Conservation (phyloP, 2,797 vertebrate species). For the Aeoliscus strigatus region DNA sequence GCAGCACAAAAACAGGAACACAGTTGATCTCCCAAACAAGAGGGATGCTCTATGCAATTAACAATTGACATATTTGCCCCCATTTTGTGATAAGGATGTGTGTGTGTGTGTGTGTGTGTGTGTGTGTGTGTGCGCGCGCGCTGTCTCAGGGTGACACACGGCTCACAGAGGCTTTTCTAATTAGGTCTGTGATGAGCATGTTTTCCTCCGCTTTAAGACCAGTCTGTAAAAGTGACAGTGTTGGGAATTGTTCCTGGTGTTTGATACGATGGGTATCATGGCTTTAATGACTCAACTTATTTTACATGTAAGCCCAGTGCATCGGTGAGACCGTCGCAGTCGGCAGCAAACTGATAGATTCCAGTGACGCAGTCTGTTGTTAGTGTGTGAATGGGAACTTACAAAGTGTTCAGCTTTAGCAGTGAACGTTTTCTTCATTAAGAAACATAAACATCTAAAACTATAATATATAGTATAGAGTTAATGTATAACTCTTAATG, state of each 20-base stretch:
- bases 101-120: slow-evolving; percentile 8
- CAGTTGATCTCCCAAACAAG: slow-evolving; percentile 21
- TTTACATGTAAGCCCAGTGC: slow-evolving; percentile 45
- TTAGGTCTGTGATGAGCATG: slow-evolving; percentile 23
- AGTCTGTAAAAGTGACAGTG: too few species aligned
- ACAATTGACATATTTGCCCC: slow-evolving; percentile 36
- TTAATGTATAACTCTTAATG: too few species aligned
- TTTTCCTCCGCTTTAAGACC: slow-evolving; percentile 40
- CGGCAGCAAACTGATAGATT: slow-evolving; percentile 35
- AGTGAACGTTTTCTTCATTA: background rate
- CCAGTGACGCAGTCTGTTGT: slow-evolving; percentile 14
- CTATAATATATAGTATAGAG: too few species aligned
- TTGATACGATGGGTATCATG: slow-evolving; percentile 54
- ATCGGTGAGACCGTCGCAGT: slow-evolving; percentile 32
- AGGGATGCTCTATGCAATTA: slow-evolving; percentile 33
- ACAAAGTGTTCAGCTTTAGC: too few species aligned
- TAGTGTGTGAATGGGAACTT: background rate
- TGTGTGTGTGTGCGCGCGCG: slow-evolving; percentile 14
- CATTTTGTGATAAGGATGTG: slow-evolving; percentile 6
- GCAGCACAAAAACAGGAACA: slow-evolving; percentile 20
- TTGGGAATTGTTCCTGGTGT: too few species aligned
- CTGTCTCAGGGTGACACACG: slow-evolving; percentile 20
- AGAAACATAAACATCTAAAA: too few species aligned
- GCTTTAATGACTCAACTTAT: slow-evolving; percentile 61
- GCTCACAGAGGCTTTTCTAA: slow-evolving; percentile 27